Percentiles rank a stretch among this genome's conserved stretches.
Evolutionary conservation across 2,888 invertebrate genomes (phyloP).

Genomic region (Pachliopta kotzebuea): DNA sequence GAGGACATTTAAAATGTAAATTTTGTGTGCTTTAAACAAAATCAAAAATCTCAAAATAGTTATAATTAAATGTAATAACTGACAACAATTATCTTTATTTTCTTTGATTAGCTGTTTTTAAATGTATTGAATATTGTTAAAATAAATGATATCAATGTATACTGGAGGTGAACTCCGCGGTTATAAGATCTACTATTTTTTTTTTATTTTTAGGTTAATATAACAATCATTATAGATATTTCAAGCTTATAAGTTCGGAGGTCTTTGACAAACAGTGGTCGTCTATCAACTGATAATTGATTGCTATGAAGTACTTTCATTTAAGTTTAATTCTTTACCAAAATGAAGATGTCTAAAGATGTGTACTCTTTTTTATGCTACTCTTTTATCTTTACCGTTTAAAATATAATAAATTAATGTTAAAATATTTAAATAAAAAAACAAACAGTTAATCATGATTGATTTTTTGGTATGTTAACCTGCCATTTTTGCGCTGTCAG

Average conservation of each 20-base stretch:
- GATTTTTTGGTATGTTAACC: background rate
- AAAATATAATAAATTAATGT: background rate
- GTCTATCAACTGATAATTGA: too few species aligned
- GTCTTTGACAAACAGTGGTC: too few species aligned
- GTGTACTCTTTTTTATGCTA: background rate
- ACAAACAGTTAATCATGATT: background rate
- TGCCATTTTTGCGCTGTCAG: conserved; percentile 8
- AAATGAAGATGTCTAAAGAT: too few species aligned
- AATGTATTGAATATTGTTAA: background rate
- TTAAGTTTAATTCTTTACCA: too few species aligned
- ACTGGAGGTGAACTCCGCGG: too few species aligned
- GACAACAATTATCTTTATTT: background rate
- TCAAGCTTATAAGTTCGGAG: too few species aligned
- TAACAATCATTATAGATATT: too few species aligned
- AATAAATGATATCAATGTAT: background rate
- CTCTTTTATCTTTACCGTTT: background rate
- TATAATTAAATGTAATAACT: background rate
- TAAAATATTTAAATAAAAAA: background rate
- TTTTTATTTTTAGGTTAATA: too few species aligned
- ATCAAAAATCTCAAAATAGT: background rate
- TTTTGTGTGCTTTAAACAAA: background rate
- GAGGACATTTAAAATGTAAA: background rate
- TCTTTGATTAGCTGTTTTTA: background rate
- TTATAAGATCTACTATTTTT: too few species aligned
- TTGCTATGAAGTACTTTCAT: too few species aligned